Percentiles rank a stretch among this genome's conserved stretches.
Conservation (phyloP, 2,888 invertebrate species). For the Eupithecia subfuscata region DNA sequence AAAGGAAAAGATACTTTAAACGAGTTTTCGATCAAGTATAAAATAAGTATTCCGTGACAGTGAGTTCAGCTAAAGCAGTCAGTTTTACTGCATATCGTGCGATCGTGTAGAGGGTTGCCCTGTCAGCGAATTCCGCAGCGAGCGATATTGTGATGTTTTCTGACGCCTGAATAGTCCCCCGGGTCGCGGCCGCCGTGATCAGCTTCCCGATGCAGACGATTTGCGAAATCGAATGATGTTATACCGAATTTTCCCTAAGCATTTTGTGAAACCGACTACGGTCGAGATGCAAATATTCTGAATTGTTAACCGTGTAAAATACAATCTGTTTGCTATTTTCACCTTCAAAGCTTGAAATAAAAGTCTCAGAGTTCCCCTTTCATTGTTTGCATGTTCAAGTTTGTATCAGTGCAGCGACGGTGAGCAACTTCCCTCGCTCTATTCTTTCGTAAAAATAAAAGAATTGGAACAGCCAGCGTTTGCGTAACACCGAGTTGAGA, state of each 20-base stretch:
- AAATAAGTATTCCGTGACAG: conserved; percentile 25
- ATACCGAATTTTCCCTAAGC: conserved; percentile 35
- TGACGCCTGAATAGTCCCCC: conserved; percentile 43
- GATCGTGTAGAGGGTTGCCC: conserved; percentile 36
- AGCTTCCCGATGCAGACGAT: conserved; percentile 42
- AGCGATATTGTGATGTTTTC: conserved; percentile 47
- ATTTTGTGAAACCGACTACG: conserved; percentile 26
- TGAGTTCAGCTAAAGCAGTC: conserved; percentile 48
- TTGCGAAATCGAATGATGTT: conserved; percentile 44
- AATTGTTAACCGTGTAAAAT: conserved; percentile 20
- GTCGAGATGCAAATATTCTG: conserved; percentile 14
- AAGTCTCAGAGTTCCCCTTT: conserved; percentile 29
- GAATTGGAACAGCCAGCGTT: conserved; percentile 28
- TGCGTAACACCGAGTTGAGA: conserved; percentile 17
- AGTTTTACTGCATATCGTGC: conserved; percentile 61
- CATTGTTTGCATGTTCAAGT: conserved; percentile 38
- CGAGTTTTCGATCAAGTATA: conserved; percentile 1
- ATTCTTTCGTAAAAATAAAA: conserved; percentile 35
- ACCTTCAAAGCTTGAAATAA: conserved; percentile 20
- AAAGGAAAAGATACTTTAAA: background rate
- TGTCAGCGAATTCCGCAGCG: conserved; percentile 51
- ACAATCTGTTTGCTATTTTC: conserved; percentile 31
- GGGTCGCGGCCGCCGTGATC: conserved; percentile 43
- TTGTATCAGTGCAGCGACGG: conserved; percentile 40
- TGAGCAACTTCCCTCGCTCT: conserved; percentile 29